Percentiles rank a stretch among this genome's conserved stretches.
phyloP scores from a whole-genome alignment of 1,140 invertebrate genomes.

The Lordiphosa mommai region DNA sequence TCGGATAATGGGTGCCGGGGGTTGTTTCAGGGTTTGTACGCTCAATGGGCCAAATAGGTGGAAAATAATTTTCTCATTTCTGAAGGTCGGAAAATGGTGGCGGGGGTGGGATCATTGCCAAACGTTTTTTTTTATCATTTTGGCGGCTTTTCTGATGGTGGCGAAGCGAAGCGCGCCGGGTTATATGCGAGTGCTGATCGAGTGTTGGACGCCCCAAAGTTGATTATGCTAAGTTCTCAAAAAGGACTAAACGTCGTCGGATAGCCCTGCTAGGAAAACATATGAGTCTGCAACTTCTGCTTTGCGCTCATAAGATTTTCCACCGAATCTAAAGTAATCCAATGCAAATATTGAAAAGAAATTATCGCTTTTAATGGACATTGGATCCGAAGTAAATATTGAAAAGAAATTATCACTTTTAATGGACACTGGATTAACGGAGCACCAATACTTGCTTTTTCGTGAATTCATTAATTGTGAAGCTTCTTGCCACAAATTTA shows the following conservation, averaged over 20 bases:
- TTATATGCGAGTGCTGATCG: constrained; percentile 5
- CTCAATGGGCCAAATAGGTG: too few species aligned
- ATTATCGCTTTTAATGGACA: constrained; percentile 10
- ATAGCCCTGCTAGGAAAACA: constrained; percentile 11
- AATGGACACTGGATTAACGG: constrained; percentile 1
- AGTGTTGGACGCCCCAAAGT: constrained; percentile 3
- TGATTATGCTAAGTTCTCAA: constrained; percentile 13
- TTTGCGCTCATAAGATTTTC: constrained; percentile 5
- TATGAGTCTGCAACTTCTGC: constrained; percentile 8
- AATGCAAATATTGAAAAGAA: constrained; percentile 7
- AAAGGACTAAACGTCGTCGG: constrained; percentile 8
- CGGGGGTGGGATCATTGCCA: too few species aligned
- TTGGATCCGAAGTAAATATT: too few species aligned
- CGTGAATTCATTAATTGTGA: constrained; percentile 10
- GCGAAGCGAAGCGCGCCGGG: too few species aligned
- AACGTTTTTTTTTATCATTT: too few species aligned
- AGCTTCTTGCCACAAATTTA: constrained; percentile 12
- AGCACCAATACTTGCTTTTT: constrained; percentile 6
- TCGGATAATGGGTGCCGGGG: too few species aligned
- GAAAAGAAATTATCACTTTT: too few species aligned
- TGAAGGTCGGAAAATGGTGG: too few species aligned
- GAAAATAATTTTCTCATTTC: too few species aligned
- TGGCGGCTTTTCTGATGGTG: too few species aligned
- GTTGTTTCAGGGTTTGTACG: too few species aligned
- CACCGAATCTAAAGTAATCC: constrained; percentile 8